Conservation (phyloP, 2,797 vertebrate species). For the Meriones psammophilus region DNA sequence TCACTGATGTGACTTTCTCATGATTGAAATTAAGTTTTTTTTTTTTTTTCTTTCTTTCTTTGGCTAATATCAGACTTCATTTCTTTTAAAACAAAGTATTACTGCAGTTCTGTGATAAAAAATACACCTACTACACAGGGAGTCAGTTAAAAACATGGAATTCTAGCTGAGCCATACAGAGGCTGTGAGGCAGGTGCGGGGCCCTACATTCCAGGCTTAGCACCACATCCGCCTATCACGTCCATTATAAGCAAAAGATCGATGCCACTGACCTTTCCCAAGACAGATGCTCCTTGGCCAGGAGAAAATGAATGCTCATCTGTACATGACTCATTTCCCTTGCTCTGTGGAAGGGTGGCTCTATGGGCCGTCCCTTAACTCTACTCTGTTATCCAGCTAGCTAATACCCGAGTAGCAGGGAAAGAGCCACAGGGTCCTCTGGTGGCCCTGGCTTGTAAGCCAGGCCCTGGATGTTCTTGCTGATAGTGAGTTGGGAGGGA, state of each 20-base stretch:
- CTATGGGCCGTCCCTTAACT: background rate
- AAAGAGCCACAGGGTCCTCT: background rate
- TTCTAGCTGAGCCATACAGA: background rate
- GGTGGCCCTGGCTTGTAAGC: background rate
- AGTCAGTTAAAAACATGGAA: background rate
- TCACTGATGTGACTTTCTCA: background rate
- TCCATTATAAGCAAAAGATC: background rate
- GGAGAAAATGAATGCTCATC: background rate
- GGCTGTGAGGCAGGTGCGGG: too few species aligned
- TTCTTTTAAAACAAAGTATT: background rate
- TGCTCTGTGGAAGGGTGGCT: background rate
- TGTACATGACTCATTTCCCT: fast-evolving
- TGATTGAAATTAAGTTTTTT: background rate
- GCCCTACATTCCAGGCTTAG: too few species aligned
- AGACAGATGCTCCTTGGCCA: background rate
- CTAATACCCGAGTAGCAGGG: background rate
- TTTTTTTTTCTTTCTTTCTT: background rate
- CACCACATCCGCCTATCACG: background rate
- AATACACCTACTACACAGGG: background rate
- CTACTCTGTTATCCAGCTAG: background rate
- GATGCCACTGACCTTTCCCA: background rate
- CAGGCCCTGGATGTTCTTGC: background rate
- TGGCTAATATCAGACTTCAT: background rate
- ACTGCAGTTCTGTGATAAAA: background rate
- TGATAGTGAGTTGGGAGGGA: too few species aligned